Evolutionary conservation across 2,888 invertebrate species (phyloP), one percentile per base, ranked within the genome.

Genomic region (Lissocephala sabroskyi): DNA sequence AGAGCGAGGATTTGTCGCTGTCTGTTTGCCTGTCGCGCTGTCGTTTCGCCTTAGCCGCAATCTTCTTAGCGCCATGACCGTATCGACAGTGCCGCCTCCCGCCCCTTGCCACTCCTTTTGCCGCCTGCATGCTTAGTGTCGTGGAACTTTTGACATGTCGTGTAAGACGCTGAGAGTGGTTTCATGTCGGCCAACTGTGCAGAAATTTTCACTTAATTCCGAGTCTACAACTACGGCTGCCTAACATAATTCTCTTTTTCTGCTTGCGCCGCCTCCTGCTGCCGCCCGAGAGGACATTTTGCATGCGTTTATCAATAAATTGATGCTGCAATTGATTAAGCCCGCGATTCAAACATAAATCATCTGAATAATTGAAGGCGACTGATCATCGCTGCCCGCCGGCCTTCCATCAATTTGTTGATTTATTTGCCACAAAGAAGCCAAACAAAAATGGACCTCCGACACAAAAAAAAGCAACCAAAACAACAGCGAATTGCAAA

Each of bases 111-210:
- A 4, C n/a, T 18, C 17, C 41, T 16, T 18, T 30, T 18, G 18
- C 10, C 30, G 30, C 32, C 32, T 30, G 35, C 35, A 35, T 45
- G 56, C 59, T 62, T 56, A 59, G 62, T 65, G 81, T 70, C 79
- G 62, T 66, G 62, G 67, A 80, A 79, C 57, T 81, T 80, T 71
- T 80, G 80, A 79, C 79, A 79, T 75, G 73, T 59, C 73, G 64
- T 80, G 76, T 70, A 75, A 66, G 61, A 51, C 52, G 55, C 62
- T 79, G 75, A 79, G 68, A 81, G 80, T 75, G 73, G 79, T 76
- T 81, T 70, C 73, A 70, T 80, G 80, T 79, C 79, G 62, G 51
- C 49, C 28, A 35, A 49, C 47, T 23, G 18, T 39, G 51, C 44
- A 50, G 23, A 18, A 37, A 52, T 58, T 28, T 42, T 13, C 39